These are phyloP conservation scores for Microcebus ravelobensis DNA, from an alignment of 2,113 vertebrate species.

Conservation along the genomic window DNA sequence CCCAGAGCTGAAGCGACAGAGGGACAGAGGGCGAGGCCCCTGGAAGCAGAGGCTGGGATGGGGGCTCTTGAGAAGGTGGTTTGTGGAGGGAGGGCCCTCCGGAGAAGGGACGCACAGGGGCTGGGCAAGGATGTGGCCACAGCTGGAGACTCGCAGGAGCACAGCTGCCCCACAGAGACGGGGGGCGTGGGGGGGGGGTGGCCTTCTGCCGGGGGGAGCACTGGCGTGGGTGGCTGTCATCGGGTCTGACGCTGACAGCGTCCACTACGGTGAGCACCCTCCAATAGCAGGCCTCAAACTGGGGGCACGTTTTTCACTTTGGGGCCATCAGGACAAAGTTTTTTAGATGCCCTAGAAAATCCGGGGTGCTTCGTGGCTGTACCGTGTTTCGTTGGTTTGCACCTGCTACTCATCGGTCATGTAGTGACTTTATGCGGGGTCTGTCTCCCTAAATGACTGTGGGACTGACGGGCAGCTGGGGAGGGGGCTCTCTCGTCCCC, in stretches of 20 bases:
- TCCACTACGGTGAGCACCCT: neutral
- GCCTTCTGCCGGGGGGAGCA: neutral
- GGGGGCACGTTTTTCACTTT: neutral
- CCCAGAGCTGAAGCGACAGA: rapidly evolving
- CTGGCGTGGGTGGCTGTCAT: neutral
- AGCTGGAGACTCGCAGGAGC: neutral
- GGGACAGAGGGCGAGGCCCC: neutral
- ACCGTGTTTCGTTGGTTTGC: neutral
- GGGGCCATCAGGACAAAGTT: neutral
- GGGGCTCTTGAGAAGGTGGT: rapidly evolving
- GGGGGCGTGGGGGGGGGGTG: no score
- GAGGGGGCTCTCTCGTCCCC: neutral
- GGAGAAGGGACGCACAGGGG: neutral
- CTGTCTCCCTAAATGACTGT: neutral
- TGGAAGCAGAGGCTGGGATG: neutral
- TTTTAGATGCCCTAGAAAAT: neutral
- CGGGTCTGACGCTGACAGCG: neutral
- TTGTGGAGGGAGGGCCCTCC: neutral
- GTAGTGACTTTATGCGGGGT: neutral
- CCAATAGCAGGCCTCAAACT: neutral
- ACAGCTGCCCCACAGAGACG: neutral
- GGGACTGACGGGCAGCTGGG: neutral
- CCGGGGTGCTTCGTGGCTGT: neutral
- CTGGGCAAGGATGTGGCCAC: neutral
- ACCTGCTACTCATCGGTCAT: neutral